Conservation (phyloP, 2,113 vertebrate genomes). For the Capra hircus region DNA sequence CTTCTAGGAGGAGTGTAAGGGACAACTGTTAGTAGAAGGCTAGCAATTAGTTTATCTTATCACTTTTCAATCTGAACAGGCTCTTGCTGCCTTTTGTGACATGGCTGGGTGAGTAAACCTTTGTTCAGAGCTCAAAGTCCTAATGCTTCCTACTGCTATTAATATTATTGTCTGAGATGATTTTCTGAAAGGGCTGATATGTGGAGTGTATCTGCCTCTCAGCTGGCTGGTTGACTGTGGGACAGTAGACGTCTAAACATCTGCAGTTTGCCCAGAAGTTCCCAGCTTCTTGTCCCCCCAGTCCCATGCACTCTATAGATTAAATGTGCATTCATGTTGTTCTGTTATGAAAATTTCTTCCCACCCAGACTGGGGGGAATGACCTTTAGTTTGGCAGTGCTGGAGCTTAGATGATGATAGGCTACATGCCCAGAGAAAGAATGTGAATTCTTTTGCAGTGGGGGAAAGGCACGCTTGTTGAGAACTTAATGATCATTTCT, state of each 20-base stretch:
- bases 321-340: background rate
- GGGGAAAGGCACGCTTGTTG: background rate
- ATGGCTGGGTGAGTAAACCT: background rate
- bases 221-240: background rate
- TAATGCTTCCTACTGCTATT: background rate
- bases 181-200: background rate
- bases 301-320: background rate
- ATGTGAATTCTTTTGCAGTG: background rate
- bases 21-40: background rate
- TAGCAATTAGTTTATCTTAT: background rate
- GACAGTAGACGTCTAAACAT: background rate
- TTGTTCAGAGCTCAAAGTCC: conserved; percentile 6
- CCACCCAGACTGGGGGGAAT: background rate
- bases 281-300: background rate
- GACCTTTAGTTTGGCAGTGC: background rate
- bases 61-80: background rate
- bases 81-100: background rate
- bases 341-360: background rate
- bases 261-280: background rate
- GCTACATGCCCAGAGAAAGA: background rate
- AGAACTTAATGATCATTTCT: background rate
- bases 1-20: background rate
- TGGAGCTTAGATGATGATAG: background rate
- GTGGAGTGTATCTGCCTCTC: background rate
- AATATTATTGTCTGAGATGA: background rate